Percentiles rank a stretch among this genome's conserved stretches.
Conservation (phyloP, 1,140 invertebrate species). For the Popillia japonica region DNA sequence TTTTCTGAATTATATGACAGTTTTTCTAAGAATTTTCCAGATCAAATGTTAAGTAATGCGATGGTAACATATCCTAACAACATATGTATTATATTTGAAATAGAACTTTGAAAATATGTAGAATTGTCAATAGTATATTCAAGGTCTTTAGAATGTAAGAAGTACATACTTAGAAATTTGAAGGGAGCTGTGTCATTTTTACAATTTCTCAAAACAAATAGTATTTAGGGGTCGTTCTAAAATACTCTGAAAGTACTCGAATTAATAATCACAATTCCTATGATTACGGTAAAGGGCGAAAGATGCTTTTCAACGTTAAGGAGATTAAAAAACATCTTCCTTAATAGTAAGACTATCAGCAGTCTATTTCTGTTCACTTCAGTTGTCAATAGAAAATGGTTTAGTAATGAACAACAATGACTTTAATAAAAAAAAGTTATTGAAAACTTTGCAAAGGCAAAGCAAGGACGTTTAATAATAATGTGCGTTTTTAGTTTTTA, state of each 20-base stretch:
- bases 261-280: conserved; percentile 49
- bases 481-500: background rate
- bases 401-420: background rate
- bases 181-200: background rate
- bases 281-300: conserved; percentile 53
- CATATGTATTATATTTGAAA: no score
- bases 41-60: background rate
- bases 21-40: conserved; percentile 7
- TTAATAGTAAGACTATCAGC: background rate
- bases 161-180: no score
- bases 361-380: no score
- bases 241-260: conserved; percentile 49
- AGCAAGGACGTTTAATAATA: background rate
- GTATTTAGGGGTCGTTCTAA: background rate
- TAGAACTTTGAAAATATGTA: background rate
- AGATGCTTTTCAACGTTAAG: conserved; percentile 56
- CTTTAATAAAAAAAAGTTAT: background rate
- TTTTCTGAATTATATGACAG: conserved; percentile 39
- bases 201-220: background rate
- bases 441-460: background rate
- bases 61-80: background rate
- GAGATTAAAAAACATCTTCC: conserved; percentile 54
- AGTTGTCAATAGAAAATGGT: background rate
- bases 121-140: background rate
- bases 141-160: no score